Evolutionary conservation across 1,140 invertebrate genomes (phyloP).

Genomic region (Daktulosphaira vitifoliae): DNA sequence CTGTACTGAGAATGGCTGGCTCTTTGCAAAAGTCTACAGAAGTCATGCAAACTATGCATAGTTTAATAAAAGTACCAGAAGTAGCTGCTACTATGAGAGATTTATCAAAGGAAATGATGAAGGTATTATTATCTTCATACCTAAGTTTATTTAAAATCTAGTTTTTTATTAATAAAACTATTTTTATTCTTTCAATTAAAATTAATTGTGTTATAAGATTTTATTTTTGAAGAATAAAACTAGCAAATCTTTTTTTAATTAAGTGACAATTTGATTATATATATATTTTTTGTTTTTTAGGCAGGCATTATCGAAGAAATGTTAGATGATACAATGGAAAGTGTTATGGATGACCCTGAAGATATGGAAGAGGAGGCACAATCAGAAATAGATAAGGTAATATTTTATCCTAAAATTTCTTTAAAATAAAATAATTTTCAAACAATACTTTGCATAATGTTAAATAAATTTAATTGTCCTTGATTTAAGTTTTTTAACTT

Average conservation of each 20-base stretch:
- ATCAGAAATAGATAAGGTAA: slow-evolving; percentile 82
- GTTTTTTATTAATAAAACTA: neutral
- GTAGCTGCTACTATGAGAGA: slow-evolving; percentile 94
- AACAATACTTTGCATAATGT: neutral
- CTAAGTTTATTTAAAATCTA: neutral
- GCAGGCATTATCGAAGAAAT: slow-evolving; percentile 99
- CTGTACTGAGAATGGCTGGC: slow-evolving; percentile 81
- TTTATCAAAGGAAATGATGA: slow-evolving; percentile 98
- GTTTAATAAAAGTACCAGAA: slow-evolving; percentile 79
- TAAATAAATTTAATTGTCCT: too few species aligned
- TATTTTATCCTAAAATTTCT: neutral
- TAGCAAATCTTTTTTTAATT: too few species aligned
- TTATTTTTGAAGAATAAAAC: too few species aligned
- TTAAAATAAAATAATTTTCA: neutral
- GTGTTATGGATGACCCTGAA: slow-evolving; percentile 70
- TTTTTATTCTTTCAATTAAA: neutral
- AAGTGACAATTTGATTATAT: neutral
- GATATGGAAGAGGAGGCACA: slow-evolving; percentile 89
- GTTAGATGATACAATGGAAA: slow-evolving; percentile 95
- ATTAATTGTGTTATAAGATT: neutral
- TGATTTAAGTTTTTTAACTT: neutral
- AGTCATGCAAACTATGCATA: slow-evolving; percentile 96
- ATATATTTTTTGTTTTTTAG: slow-evolving; percentile 41
- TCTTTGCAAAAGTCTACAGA: slow-evolving; percentile 87
- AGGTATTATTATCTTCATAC: too few species aligned